Conservation (phyloP, 1,140 invertebrate species). For the Zaprionus inermis region DNA sequence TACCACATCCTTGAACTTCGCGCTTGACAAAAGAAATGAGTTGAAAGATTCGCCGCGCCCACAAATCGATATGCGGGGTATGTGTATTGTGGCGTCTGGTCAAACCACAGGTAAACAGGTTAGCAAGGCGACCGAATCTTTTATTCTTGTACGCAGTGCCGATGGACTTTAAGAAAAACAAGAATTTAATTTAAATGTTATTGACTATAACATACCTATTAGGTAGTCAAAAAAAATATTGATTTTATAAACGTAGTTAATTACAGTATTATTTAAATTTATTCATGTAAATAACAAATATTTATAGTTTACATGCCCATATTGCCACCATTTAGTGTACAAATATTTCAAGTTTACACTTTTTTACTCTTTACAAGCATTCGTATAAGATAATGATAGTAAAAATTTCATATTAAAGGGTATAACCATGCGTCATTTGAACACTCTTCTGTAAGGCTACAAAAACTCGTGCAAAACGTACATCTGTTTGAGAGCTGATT, state of each 20-base stretch:
- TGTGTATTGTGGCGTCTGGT: conserved; percentile 33
- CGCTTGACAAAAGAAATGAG: conserved; percentile 64
- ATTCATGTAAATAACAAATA: too few relatives aligned
- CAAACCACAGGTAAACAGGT: conserved; percentile 67
- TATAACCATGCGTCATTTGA: conserved; percentile 62
- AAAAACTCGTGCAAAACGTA: conserved; percentile 50
- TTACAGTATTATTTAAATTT: too few relatives aligned
- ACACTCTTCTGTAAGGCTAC: conserved; percentile 49
- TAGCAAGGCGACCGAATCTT: conserved; percentile 42
- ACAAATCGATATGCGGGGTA: conserved; percentile 41
- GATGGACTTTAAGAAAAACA: conserved; percentile 23
- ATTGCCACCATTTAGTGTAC: too few relatives aligned
- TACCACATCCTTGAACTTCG: conserved; percentile 73
- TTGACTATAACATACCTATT: conserved; percentile 21
- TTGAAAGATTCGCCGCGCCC: conserved; percentile 48
- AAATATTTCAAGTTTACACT: too few relatives aligned
- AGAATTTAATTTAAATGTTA: background rate
- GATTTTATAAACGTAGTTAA: background rate
- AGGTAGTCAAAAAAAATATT: background rate
- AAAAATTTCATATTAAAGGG: background rate
- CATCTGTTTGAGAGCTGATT: conserved; percentile 57
- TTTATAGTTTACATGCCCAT: too few relatives aligned
- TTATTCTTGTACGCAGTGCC: conserved; percentile 20
- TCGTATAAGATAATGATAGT: background rate
- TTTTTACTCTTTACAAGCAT: background rate